Base-by-base conservation (phyloP, 64 coral and sea anemone species). In the Actinia tenebrosa region DNA sequence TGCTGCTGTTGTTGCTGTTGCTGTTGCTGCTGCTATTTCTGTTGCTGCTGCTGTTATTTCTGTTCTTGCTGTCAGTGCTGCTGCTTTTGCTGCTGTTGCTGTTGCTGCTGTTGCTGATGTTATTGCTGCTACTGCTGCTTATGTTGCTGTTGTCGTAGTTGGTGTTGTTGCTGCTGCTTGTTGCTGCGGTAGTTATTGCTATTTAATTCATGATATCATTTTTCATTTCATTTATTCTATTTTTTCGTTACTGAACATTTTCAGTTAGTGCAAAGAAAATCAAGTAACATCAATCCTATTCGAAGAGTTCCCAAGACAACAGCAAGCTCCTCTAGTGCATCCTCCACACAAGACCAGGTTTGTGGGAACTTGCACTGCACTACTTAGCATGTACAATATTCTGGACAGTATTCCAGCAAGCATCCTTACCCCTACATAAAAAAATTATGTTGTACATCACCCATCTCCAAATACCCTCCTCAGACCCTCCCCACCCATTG, bases 241-340 rank as follows among this genome's bases (percentile, higher is more conserved):
- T 11, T 78, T 60, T 66, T 27, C 16, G 16, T 80, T 87, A 18
- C 87, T 37, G 30, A 37, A 19, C 17, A 72, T 16, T 59, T 87
- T 1, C 26, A 92, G 90, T 77, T 92, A 82, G 77, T 84, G 2
- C 86, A 79, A 64, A 87, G 90, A 60, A 42, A 79, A 83, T 87
- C 85, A 30, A 87, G 84, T 53, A 92, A 92, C 83, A 56, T 75
- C 2, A 87, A 92, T 47, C 90, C 90, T 63, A 25, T 92, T 43
- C 56, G 90, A 60, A 82, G 90, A 45, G 84, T 85, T 61, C 84
- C 90, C 8, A 92, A 92, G 53, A 87, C 60, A 22, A 42, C 86
- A 20, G 53, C 89, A 64, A 66, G 63, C 66, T 71, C 64, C 53
- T 64, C 89, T 78, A 75, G 46, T 22, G 84, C 22, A 19, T 43